Percentiles rank a stretch among this genome's conserved stretches.
phyloP scores from a whole-genome alignment of 2,888 invertebrate species.

The Lasioglossum lativentre region DNA sequence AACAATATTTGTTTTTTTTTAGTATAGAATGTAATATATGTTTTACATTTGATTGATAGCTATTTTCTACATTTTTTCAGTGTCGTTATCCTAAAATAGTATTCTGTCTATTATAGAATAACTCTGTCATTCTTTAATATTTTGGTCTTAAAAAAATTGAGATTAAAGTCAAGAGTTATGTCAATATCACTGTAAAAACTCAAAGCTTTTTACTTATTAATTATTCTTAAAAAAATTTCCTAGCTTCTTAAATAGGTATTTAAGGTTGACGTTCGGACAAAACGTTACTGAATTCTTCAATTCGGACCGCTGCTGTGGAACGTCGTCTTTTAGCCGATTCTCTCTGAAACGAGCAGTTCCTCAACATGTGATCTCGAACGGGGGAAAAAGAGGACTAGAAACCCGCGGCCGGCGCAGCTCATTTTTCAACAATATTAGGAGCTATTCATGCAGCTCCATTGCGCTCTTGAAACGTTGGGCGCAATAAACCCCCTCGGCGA shows the following conservation, averaged over 20 bases:
- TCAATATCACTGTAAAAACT: too few species aligned
- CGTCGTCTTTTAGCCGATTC: neutral
- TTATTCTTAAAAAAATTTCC: too few species aligned
- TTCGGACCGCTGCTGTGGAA: neutral
- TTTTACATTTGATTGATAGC: neutral
- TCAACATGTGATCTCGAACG: neutral
- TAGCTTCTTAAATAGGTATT: too few species aligned
- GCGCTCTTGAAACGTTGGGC: neutral
- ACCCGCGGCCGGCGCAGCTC: neutral
- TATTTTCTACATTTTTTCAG: neutral
- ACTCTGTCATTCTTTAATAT: too few species aligned
- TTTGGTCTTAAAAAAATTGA: too few species aligned
- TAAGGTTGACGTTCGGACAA: too few species aligned
- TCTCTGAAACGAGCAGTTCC: neutral
- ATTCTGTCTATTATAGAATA: too few species aligned
- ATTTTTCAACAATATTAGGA: conserved; percentile 30
- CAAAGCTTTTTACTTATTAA: too few species aligned
- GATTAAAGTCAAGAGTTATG: too few species aligned
- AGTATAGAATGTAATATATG: neutral
- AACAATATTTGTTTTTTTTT: neutral
- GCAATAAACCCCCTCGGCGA: conserved; percentile 27
- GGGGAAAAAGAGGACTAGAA: neutral
- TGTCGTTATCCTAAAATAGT: too few species aligned
- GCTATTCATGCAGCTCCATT: conserved; percentile 37
- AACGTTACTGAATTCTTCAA: neutral